Base-by-base conservation (phyloP, 2,888 invertebrate species). In the Pyrgus malvae region DNA sequence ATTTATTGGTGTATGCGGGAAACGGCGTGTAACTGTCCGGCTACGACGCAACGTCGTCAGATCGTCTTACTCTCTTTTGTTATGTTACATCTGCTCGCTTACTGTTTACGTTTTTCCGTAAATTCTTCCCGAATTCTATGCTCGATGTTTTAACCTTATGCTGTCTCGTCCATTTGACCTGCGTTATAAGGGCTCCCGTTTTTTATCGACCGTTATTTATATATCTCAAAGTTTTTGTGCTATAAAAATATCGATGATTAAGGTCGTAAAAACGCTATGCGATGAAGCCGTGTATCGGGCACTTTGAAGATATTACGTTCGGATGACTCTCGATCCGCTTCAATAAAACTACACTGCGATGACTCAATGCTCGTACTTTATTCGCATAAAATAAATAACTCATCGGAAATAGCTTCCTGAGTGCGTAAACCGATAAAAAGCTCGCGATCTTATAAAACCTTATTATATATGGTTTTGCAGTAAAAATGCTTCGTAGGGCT, bases 221-320 rank as follows among this genome's bases (percentile, higher is more conserved):
- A 33, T 33, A 7, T 33, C 5, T 14, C 23, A 7, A 33, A 14
- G 12, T 33, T 12, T 12, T 12, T 12, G 51, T 68, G 59, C 63
- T 70, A 68, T 71, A 72, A 74, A 77, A 78, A 78, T 78, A 76
- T 74, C 74, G 67, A 75, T 76, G 78, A 73, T 76, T 72, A 67
- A 69, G 65, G 65, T 71, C 65, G 68, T 72, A 55, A 68, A 72
- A 64, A 53, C 25, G 48, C 31, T 40, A 9, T 14, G 23, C 65
- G 57, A 56, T 67, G 61, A 65, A 68, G 57, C 63, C 60, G 60
- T 60, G 60, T 58, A 62, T 62, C 62, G 64, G 67, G 56, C 63
- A 61, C 69, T 67, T 69, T 64, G 55, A 58, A 57, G 50, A 57
- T 56, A 67, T 68, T 69, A 65, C 63, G 59, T 60, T 61, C 57